Base-by-base conservation (phyloP, 1,140 invertebrate species). In the Acromyrmex echinatior region DNA sequence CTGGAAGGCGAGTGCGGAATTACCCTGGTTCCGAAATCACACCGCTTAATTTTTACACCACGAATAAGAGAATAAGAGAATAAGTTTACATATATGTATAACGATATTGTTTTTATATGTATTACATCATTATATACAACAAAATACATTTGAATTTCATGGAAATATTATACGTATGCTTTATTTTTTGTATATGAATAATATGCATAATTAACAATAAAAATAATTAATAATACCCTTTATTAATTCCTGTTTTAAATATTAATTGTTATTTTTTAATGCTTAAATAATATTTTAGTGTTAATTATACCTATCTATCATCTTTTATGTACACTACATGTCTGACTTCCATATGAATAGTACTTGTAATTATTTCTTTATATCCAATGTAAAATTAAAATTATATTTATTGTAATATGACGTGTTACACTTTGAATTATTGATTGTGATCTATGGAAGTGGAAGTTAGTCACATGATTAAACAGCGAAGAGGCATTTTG, bases 1-100 rank as follows among this genome's bases (percentile, higher is more conserved):
- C 95, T 97, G 91, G 94, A 95, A 39, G 97, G 97, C 12, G 96
- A 96, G 21, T 97, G 96, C 87, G 98, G 98, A 21, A 96, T 98
- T 3, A 98, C 97, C 1, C 93, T 98, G 28, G 93, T 96, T 0
- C 97, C 98, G 1, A 96, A 97, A 56, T 90, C 94, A 3, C 96
- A 97, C 80, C 92, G 94, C 45, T 86, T 97, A 10, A 79, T 95
- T 51, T 96, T 96, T 89, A 92, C 89, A 2, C 66, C 86, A 60
- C 93, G 95, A 73, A 25, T 25, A 25, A 25, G 25, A 25, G 95
- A 73, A 25, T 25, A 25, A 25, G 25, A 25, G 7, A 84, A 35
- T 84, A 84, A 51, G 31, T n/a, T 76, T 62, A 31, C 16, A 58
- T 62, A 25, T 9, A 25, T 39, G 0, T 14, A 9, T 21, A 49